Base-by-base conservation (phyloP, 2,888 invertebrate species). In the Caenorhabditis wallacei region DNA sequence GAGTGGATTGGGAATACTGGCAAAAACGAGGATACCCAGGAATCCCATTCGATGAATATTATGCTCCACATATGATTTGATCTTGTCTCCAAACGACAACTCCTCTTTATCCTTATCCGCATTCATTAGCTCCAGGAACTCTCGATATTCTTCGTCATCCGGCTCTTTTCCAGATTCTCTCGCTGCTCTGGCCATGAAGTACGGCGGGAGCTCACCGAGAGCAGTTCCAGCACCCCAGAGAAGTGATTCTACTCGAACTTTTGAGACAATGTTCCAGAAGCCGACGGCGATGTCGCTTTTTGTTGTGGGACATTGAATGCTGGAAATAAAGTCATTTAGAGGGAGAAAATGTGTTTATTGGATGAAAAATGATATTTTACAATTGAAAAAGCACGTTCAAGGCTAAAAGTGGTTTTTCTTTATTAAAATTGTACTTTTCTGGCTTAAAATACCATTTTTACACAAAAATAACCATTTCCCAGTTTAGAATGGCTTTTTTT, bases 131-230 rank as follows among this genome's bases (percentile, higher is more conserved):
- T 88, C 95, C 91, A 95, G 95, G 89, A 95, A 95, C 91, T 95
- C 95, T 86, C 94, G 94, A 85, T 95, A 93, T 88, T 95, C 95
- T 88, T 95, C 95, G 89, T 95, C 93, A 70, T 94, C 94, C 0
- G 93, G 91, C 64, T 93, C 93, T 68, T 92, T 90, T 1, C 94
- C 94, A 1, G 93, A 93, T 43, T 94, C 89, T 26, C 94, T 75
- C 75, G 92, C 93, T 10, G 98, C 97, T 82, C 96, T 94, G n/a
- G 99, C 99, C 97, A 99, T 98, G 93, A 99, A 99, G 94, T 99
- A 99, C 0, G 99, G 99, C 2, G 99, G 99, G 87, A 99, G 93
- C 92, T 99, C 99, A 0, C 99, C 99, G n/a, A 99, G 94, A 0
- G 99, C 99, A 0, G 99, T 99, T 4, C 99, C 94, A 37, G 93